These are phyloP conservation scores for Osmerus eperlanus DNA, from an alignment of 2,113 vertebrate genomes.

Conservation along the genomic window DNA sequence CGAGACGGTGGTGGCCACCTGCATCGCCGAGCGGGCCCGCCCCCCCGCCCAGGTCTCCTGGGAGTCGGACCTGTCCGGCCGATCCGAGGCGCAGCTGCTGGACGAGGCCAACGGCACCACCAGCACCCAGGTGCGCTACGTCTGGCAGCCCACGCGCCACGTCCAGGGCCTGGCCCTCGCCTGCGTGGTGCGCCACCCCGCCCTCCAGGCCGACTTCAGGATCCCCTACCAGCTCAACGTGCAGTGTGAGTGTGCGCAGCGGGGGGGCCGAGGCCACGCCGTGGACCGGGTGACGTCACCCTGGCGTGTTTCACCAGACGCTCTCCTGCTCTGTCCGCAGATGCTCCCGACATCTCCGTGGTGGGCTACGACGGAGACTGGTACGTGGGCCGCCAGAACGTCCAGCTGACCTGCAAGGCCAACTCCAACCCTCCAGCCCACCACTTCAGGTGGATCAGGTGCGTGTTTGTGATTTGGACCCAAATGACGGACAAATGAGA, in stretches of 20 bases:
- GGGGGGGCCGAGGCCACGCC: too few relatives aligned
- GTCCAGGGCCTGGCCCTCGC: slow-evolving; percentile 85
- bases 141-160: slow-evolving; percentile 85
- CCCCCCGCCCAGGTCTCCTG: slow-evolving; percentile 88
- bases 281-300: too few relatives aligned
- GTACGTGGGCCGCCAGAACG: slow-evolving; percentile 87
- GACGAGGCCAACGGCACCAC: slow-evolving; percentile 87
- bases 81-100: slow-evolving; percentile 78
- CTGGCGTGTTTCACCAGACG: too few relatives aligned
- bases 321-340: slow-evolving; percentile 61
- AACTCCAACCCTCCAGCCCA: slow-evolving; percentile 90
- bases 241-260: slow-evolving; percentile 79
- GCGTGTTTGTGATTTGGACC: slow-evolving; percentile 15
- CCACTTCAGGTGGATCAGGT: slow-evolving; percentile 80
- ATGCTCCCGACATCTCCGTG: slow-evolving; percentile 90
- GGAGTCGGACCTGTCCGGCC: slow-evolving; percentile 87
- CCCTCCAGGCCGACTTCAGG: slow-evolving; percentile 84
- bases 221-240: slow-evolving; percentile 87
- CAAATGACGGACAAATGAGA: not conserved
- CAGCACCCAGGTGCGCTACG: slow-evolving; percentile 86
- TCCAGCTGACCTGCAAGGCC: slow-evolving; percentile 91
- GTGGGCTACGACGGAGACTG: slow-evolving; percentile 95
- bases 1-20: slow-evolving; percentile 86
- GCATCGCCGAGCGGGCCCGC: slow-evolving; percentile 88
- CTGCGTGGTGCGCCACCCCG: slow-evolving; percentile 90